Base-by-base conservation (phyloP, 2,888 invertebrate species). In the Apantesis nais region DNA sequence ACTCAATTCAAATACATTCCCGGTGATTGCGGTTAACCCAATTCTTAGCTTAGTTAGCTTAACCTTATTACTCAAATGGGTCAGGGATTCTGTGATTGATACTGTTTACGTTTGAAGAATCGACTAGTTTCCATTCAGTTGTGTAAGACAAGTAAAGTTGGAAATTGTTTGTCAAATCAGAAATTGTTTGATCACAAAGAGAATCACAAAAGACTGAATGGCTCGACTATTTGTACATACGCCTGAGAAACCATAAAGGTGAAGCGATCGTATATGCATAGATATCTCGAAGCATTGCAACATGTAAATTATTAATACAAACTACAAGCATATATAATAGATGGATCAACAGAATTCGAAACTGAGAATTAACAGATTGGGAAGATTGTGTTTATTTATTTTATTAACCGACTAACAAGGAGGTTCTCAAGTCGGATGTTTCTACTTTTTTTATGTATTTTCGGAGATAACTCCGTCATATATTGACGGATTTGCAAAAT, bases 1-100 rank as follows among this genome's bases (percentile, higher is more conserved):
- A 72, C 62, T 62, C 60, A 69, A 72, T 58, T 62, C 60, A 58
- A 67, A 66, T 48, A 62, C 61, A 66, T 63, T 68, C 68, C 68
- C 58, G 58, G 66, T 29, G 66, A 63, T 69, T 68, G 68, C 48
- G 48, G 34, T 63, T 69, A 69, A 72, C 68, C 68, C 16, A 66
- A 69, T 72, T 69, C 62, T 62, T 61, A 65, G 22, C 41, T 37
- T 44, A 61, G 61, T 67, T 67, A 67, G 66, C 70, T 70, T 60
- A 75, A 73, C 73, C 68, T 41, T 68, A 72, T 72, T 72, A 72
- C 61, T 71, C 22, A 71, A 72, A 71, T 62, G 62, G 64, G 67
- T 68, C 68, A 64, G 25, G 72, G 72, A 55, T 66, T 70, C 34
- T 55, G 55, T 31, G 37, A 66, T 67, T 64, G 55, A 44, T 48